A percentile compares a stretch with the other conserved stretches of the same genome.
phyloP scores from a whole-genome alignment of 1,140 invertebrate genomes.

The Meteorus sp. region DNA sequence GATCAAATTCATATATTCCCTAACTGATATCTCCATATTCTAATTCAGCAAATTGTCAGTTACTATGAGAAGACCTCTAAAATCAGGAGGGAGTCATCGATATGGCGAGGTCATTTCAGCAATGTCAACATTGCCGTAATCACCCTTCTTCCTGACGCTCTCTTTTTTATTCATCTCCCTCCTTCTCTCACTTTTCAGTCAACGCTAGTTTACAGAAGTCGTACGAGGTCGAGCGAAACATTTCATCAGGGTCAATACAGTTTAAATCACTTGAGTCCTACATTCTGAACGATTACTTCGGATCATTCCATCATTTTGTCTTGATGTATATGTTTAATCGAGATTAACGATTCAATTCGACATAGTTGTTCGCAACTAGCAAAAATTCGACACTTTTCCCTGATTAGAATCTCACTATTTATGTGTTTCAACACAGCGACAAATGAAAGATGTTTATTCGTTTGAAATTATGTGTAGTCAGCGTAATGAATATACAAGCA shows the following conservation, averaged over 20 bases:
- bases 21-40: no score
- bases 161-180: no score
- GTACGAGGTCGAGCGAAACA: constrained; percentile 28
- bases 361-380: background rate
- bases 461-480: no score
- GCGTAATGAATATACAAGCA: no score
- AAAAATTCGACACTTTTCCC: no score
- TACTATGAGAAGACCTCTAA: no score
- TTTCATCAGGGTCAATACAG: constrained; percentile 38
- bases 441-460: no score
- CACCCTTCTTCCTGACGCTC: background rate
- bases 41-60: no score
- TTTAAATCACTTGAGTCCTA: constrained; percentile 36
- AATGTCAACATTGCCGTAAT: background rate
- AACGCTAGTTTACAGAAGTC: constrained; percentile 6
- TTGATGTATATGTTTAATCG: constrained; percentile 10
- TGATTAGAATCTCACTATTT: no score
- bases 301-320: background rate
- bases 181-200: background rate
- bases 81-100: no score
- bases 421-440: no score
- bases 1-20: no score
- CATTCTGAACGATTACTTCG: constrained; percentile 8
- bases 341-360: background rate
- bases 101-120: background rate